A percentile compares a stretch with the other conserved stretches of the same genome.
These are phyloP conservation scores for Pseudomyrmex sp. DNA, from an alignment of 1,140 invertebrate species.

Conservation along the genomic window DNA sequence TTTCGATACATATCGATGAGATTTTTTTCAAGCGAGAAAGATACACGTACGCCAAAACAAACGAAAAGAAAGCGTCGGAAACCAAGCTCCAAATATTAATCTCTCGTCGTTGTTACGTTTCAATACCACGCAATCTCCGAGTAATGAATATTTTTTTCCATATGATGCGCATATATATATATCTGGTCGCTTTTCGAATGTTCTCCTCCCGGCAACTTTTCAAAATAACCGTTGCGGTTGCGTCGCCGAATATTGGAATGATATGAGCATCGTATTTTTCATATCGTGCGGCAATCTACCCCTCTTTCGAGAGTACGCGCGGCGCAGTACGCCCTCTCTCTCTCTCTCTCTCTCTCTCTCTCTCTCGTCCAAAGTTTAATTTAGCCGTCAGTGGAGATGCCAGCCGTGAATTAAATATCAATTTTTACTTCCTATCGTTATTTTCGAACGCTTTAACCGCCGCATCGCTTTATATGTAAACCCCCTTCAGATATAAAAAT, in stretches of 20 bases:
- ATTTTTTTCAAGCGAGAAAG: slow-evolving; percentile 47
- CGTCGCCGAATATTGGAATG: slow-evolving; percentile 64
- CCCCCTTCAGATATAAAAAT: too few species aligned
- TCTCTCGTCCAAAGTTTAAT: slow-evolving; percentile 67
- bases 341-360: too few species aligned
- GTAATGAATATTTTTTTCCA: slow-evolving; percentile 71
- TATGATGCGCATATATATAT: not conserved
- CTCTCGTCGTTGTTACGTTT: slow-evolving; percentile 46
- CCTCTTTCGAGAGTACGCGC: slow-evolving; percentile 4
- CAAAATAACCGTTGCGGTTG: slow-evolving; percentile 65
- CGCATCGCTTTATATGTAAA: too few species aligned
- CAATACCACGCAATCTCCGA: slow-evolving; percentile 62
- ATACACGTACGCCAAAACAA: slow-evolving; percentile 38
- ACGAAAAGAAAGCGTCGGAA: too few species aligned
- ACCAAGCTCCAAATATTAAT: slow-evolving; percentile 62
- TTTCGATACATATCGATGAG: slow-evolving; percentile 44
- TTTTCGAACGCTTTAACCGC: slow-evolving; percentile 19
- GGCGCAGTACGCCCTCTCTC: not conserved
- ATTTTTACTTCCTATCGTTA: slow-evolving; percentile 43
- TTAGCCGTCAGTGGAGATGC: slow-evolving; percentile 43
- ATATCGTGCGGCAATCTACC: slow-evolving; percentile 56
- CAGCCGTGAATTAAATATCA: slow-evolving; percentile 63
- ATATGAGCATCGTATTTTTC: slow-evolving; percentile 68
- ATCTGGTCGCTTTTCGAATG: slow-evolving; percentile 53
- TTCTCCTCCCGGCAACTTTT: slow-evolving; percentile 63